A percentile compares a stretch with the other conserved stretches of the same genome.
These are phyloP conservation scores for Papilio polyxenes DNA, from an alignment of 1,140 invertebrate species.

Conservation along the genomic window DNA sequence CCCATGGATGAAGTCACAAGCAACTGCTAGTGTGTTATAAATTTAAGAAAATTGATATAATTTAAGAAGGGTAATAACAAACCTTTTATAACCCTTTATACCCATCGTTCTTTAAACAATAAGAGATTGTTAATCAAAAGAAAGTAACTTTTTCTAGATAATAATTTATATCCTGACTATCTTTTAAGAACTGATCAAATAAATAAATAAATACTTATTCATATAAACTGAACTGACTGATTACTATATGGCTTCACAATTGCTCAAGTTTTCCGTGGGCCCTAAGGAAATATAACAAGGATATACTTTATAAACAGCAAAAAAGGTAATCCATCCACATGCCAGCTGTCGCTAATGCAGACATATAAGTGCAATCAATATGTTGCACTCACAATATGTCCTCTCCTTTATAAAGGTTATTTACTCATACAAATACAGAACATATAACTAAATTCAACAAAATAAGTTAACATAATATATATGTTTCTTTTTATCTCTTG, in stretches of 20 bases:
- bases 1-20: no score
- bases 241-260: background rate
- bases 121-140: no score
- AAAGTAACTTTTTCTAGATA: no score
- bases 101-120: no score
- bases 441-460: background rate
- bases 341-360: background rate
- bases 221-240: no score
- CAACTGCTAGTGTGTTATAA: no score
- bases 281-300: constrained; percentile 9
- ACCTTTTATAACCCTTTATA: no score
- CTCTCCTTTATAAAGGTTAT: background rate
- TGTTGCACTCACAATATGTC: background rate
- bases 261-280: background rate
- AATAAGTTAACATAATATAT: no score
- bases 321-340: constrained; percentile 14
- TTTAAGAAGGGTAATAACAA: no score
- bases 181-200: background rate
- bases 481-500: no score
- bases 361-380: constrained; percentile 20
- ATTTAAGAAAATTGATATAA: no score
- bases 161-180: no score
- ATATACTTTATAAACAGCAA: background rate
- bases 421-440: background rate
- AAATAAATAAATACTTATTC: background rate